Conservation (phyloP, 1,140 invertebrate species). For the Rhagoletis zephyria region DNA sequence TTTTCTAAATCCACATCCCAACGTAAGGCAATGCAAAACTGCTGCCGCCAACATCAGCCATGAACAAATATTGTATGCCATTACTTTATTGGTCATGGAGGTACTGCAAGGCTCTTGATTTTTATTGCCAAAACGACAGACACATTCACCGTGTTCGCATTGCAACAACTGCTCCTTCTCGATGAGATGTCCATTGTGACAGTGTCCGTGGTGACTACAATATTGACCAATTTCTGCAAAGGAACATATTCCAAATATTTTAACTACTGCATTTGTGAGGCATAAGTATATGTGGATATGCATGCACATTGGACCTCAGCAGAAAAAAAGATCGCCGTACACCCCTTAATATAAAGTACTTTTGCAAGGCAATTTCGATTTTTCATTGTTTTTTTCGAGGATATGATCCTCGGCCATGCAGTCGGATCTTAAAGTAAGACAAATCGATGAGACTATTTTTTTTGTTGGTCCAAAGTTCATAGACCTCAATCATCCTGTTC, state of each 20-base stretch:
- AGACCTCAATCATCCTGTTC: no score
- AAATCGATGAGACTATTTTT: no score
- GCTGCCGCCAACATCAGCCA: conserved; percentile 34
- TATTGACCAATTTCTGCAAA: not conserved
- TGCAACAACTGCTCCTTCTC: not conserved
- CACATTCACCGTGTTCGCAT: conserved; percentile 31
- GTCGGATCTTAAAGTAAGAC: no score
- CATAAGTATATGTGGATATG: not conserved
- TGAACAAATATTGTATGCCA: not conserved
- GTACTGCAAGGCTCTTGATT: not conserved
- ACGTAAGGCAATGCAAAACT: not conserved
- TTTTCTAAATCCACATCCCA: not conserved
- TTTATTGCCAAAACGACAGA: conserved; percentile 3
- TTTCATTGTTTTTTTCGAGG: no score
- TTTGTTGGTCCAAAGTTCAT: no score
- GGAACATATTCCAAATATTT: no score
- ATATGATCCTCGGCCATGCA: no score
- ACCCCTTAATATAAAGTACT: no score
- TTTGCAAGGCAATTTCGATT: no score
- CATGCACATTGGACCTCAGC: not conserved
- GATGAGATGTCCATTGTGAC: not conserved
- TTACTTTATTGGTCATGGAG: conserved; percentile 30
- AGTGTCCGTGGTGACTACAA: not conserved
- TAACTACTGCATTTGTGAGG: not conserved
- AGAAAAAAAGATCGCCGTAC: no score